Conservation (phyloP, 1,140 invertebrate species). For the Chymomyza costata region DNA sequence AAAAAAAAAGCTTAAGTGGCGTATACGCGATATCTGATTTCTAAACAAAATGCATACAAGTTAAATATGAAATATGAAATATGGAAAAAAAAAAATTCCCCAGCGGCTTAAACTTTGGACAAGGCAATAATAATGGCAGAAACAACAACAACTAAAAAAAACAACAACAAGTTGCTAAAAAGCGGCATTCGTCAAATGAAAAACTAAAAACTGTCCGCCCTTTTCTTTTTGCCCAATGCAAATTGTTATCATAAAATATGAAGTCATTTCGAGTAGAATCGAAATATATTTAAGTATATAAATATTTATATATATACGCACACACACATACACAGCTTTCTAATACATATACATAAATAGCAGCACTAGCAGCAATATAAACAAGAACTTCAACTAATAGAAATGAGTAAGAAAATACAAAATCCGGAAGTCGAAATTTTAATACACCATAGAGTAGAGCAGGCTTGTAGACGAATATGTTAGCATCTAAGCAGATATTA, state of each 20-base stretch:
- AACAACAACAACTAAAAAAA: conserved; percentile 7
- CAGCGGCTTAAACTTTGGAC: no score
- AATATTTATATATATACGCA: not conserved
- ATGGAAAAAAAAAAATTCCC: no score
- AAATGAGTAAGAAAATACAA: not conserved
- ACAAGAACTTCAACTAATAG: conserved; percentile 1
- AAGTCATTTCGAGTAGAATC: conserved; percentile 9
- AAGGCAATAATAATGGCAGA: conserved; percentile 7
- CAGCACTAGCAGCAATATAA: conserved; percentile 13
- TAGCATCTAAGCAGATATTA: no score
- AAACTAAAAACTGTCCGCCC: not conserved
- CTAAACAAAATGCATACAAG: no score
- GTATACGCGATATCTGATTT: no score
- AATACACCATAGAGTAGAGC: no score
- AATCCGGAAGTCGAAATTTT: not conserved
- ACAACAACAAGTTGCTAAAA: no score
- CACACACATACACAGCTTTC: conserved; percentile 5
- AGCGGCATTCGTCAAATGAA: not conserved
- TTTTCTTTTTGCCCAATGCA: conserved; percentile 16
- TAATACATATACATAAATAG: conserved; percentile 5
- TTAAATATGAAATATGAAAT: no score
- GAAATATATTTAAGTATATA: not conserved
- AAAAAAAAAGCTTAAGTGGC: no score
- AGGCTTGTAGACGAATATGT: no score
- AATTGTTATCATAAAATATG: conserved; percentile 59